Base-by-base conservation (phyloP, 2,797 vertebrate genomes). In the Choloepus didactylus region DNA sequence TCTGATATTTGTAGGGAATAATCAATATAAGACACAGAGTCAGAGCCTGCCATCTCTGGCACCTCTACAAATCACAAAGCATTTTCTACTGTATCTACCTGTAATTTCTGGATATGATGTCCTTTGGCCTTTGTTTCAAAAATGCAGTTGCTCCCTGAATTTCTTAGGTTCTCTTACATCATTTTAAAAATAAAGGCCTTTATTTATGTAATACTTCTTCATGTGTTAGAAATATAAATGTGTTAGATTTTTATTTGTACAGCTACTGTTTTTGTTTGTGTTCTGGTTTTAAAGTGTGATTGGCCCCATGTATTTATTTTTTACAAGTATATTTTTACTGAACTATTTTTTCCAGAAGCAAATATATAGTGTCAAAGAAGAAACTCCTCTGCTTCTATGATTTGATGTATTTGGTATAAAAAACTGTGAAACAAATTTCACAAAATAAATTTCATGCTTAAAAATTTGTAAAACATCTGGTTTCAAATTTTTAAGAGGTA, bases 41-140 rank as follows among this genome's bases (percentile, higher is more conserved):
- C 54, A 67, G 25, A 38, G 8, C 19, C 6, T 12, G 44, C 1
- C 8, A 0, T 49, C 54, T 85, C 10, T 66, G 12, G 9, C 21
- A 44, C 14, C 46, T 0, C 9, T 29, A 1, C 6, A 38, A 2
- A 41, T 69, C 25, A 31, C 9, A 0, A 7, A 49, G n/a, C 72
- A 1, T 9, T 60, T 59, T 44, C 62, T 72, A 31, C 16, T 62
- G 7, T 54, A 51, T 69, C 54, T n/a, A 72, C 35, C 27, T 60
- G 16, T 6, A 29, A 49, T 16, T 92, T 72, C 69, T 10, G 54
- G 27, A 19, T 16, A 29, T 25, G 56, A 14, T 73, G 85, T 41
- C n/a, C 41, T 66, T 72, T 25, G 21, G 5, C 8, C 31, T 85
- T 64, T 77, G 41, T 35, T 44, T 31, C 44, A 3, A 9, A 81